These are phyloP conservation scores for Triplophysa dalaica DNA, from an alignment of 2,113 vertebrate genomes.

Conservation along the genomic window DNA sequence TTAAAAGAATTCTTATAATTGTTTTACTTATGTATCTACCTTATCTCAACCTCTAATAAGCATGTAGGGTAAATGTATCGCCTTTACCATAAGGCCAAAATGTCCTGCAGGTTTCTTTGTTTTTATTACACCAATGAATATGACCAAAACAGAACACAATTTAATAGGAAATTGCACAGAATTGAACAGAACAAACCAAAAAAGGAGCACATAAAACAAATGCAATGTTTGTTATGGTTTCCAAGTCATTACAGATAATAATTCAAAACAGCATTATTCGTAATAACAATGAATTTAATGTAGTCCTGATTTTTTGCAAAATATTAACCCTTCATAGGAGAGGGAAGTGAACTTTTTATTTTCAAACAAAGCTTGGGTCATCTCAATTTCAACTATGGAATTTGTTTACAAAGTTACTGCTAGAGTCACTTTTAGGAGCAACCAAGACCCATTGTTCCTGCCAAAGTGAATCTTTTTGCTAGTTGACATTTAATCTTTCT, in stretches of 20 bases:
- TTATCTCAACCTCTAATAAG: too few species aligned
- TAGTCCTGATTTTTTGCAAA: too few species aligned
- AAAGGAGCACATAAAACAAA: background rate
- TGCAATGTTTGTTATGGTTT: background rate
- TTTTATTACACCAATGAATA: too few species aligned
- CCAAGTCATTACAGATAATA: background rate
- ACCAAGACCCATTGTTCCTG: background rate
- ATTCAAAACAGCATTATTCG: background rate
- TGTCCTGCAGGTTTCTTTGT: too few species aligned
- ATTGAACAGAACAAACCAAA: constrained; percentile 7
- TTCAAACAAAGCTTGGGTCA: background rate
- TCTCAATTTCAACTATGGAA: background rate
- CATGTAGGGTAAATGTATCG: too few species aligned
- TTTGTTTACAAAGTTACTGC: background rate
- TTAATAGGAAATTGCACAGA: constrained; percentile 7
- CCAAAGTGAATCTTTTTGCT: background rate
- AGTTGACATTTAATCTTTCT: background rate
- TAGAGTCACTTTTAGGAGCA: background rate
- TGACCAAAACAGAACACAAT: background rate
- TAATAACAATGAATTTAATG: background rate
- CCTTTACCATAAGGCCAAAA: too few species aligned
- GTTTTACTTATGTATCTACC: too few species aligned
- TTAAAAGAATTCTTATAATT: too few species aligned
- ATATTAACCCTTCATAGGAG: background rate
- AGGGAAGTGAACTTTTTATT: background rate